Base-by-base conservation (phyloP, 2,113 vertebrate species). In the Aptenodytes patagonicus region DNA sequence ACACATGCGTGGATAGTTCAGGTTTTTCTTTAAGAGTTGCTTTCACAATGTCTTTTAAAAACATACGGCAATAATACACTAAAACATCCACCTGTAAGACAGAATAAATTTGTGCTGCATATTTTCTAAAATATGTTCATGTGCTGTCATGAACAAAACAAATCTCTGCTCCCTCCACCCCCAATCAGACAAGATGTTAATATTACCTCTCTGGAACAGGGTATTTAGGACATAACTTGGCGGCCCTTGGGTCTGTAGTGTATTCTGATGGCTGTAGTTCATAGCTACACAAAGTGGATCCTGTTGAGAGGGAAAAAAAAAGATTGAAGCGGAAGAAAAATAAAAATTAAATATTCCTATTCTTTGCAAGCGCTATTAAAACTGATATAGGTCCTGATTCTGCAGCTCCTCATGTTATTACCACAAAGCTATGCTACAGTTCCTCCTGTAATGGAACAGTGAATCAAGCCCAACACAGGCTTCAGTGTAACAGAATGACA, bases 131-230 rank as follows among this genome's bases (percentile, higher is more conserved):
- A n/a, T n/a, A n/a, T n/a, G n/a, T n/a, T n/a, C n/a, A n/a, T n/a
- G n/a, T n/a, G n/a, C 19, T 55, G 17, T 38, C 82, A 71, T 9
- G 9, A 94, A 34, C 91, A 82, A 90, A 93, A 36, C 25, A 94
- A 40, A 81, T 34, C 44, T 60, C 55, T 55, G 17, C 36, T 87
- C 89, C 77, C 69, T 68, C 66, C 61, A 89, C 29, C 69, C 90
- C 61, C 44, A 64, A 65, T 93, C 32, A 96, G 28, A 95, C 51
- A 96, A 95, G 22, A 70, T 88, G 7, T 93, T 91, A 91, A n/a
- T 93, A 98, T 93, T 98, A 99, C 99, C 99, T 99, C 93, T 98
- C 98, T 86, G 99, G 99, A 95, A 99, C 99, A 89, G 99, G 99
- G 84, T 99, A 99, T 97, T 99, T 99, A 93, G 99, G 99, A 97